Base-by-base conservation (phyloP, 1,140 invertebrate species). In the Ooceraea biroi region DNA sequence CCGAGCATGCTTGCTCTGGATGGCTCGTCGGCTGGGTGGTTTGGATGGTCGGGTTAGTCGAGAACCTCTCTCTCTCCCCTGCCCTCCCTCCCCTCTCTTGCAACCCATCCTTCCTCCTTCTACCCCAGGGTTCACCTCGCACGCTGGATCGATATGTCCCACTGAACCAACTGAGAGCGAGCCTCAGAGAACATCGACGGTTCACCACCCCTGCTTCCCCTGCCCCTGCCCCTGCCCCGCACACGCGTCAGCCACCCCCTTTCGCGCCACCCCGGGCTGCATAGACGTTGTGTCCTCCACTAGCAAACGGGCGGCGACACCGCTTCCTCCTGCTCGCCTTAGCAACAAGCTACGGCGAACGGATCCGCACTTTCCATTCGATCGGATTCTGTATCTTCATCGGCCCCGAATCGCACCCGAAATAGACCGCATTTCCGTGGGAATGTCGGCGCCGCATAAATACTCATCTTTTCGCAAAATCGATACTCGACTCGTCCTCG, bases 111-210 rank as follows among this genome's bases (percentile, higher is more conserved):
- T 36, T 25, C 22, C 11, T 55, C 30, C 22, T 36, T 52, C 66
- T 27, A 44, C 25, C 83, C 19, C 60, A 10, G 46, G 27, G 46
- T 71, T 48, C 76, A 36, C 48, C 48, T 27, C 84, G 84, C 60
- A 77, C 72, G 61, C 52, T 57, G 85, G 88, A 88, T 89, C 88
- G 86, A 89, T 89, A 88, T 89, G 88, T 84, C 85, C 86, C 80
- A 88, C 76, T 89, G 86, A 89, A 89, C 88, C 88, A 87, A 89
- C 85, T 87, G 83, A 80, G 76, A 85, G 83, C 78, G 72, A 87
- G 57, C 52, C 73, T 87, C 82, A 12, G 68, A 73, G 58, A 68
- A 63, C 57, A 46, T 65, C 60, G 25, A n/a, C 25, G 50, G 25
- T 55, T 36, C 69, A 52, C 57, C 36, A 5, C 41, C 14, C 19